Conservation (phyloP, 2,113 vertebrate species). For the Silurus asotus region DNA sequence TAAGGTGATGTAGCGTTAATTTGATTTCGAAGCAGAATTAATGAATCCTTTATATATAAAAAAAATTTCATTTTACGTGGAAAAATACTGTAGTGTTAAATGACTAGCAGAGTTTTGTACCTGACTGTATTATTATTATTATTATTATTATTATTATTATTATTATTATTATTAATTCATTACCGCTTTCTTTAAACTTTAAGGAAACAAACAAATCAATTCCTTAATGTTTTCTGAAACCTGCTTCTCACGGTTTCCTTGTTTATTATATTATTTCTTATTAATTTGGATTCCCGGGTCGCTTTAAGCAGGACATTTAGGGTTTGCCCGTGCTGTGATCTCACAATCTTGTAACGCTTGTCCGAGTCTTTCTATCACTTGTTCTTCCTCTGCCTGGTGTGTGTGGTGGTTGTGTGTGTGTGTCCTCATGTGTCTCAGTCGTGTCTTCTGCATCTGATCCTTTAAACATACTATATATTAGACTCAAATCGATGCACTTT, state of each 20-base stretch:
- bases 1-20: no score
- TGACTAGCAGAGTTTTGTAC: constrained; percentile 10
- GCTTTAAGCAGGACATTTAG: constrained; percentile 2
- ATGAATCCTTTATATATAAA: no score
- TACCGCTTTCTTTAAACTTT: constrained; percentile 64
- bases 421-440: neutral
- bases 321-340: constrained; percentile 10
- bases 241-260: neutral
- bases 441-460: constrained; percentile 9
- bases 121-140: constrained; percentile 64
- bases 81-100: neutral
- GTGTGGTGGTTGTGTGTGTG: neutral
- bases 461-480: neutral
- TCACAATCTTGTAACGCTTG: constrained; percentile 13
- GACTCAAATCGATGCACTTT: neutral
- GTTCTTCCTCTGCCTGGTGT: neutral
- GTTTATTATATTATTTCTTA: neutral
- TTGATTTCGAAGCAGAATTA: no score
- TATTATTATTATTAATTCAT: constrained; percentile 62
- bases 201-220: constrained; percentile 66
- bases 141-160: constrained; percentile 67
- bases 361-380: neutral
- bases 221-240: constrained; percentile 57
- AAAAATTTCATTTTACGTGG: neutral
- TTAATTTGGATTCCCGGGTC: no score